Conservation (phyloP, 2,113 vertebrate genomes). For the Cochlearius cochlearius region DNA sequence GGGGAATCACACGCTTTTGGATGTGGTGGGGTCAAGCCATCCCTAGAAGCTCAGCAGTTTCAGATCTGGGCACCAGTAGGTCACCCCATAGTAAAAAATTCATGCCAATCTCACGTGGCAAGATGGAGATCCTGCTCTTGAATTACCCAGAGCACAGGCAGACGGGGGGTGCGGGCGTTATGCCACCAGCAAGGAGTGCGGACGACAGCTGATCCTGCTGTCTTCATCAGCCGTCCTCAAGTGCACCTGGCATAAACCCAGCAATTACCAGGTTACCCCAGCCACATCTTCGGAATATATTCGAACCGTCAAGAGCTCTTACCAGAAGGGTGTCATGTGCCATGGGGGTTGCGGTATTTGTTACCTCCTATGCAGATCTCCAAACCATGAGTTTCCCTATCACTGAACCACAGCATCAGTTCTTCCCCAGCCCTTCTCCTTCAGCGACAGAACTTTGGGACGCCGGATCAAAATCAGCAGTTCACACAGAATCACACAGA, state of each 20-base stretch:
- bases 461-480: not conserved
- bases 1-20: not conserved
- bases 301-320: not conserved
- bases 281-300: not conserved
- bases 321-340: not conserved
- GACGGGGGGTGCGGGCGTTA: not conserved
- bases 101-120: not conserved
- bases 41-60: not conserved
- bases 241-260: not conserved
- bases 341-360: not conserved
- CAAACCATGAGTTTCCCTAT: not conserved
- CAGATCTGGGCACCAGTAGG: not conserved
- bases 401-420: not conserved
- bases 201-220: not conserved
- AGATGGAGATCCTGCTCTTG: not conserved
- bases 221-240: not conserved
- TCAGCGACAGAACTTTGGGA: not conserved
- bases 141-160: not conserved
- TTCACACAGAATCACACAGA: no score
- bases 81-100: not conserved
- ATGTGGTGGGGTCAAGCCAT: not conserved
- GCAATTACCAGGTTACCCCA: not conserved
- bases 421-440: not conserved
- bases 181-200: fast-evolving
- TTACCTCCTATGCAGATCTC: not conserved